A percentile compares a stretch with the other conserved stretches of the same genome.
phyloP scores from a whole-genome alignment of 2,888 invertebrate species.

The Gortyna flavago region DNA sequence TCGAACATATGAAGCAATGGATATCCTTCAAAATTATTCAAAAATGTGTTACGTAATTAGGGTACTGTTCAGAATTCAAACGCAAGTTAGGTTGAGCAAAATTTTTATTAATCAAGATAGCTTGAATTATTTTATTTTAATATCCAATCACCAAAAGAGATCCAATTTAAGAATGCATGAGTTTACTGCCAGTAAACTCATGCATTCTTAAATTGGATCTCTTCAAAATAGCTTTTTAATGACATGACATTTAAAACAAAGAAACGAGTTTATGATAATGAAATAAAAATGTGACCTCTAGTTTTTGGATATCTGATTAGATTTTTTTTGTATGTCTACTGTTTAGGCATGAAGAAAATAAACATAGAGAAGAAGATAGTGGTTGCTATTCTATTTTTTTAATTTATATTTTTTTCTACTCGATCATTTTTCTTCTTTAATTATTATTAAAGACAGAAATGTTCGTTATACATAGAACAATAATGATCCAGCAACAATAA shows the following conservation, averaged over 20 bases:
- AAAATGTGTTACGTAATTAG: not conserved
- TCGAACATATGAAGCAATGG: no score
- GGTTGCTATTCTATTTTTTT: not conserved
- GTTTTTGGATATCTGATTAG: not conserved
- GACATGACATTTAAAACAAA: conserved; percentile 26
- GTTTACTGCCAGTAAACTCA: not conserved
- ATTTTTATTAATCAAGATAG: not conserved
- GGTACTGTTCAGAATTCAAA: not conserved
- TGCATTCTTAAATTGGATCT: not conserved
- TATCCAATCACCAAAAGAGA: not conserved
- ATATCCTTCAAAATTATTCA: not conserved
- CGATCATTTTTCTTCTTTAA: not conserved
- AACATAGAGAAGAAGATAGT: not conserved
- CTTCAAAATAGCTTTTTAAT: no score
- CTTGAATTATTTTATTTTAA: not conserved
- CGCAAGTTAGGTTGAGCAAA: not conserved
- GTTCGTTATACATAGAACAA: not conserved
- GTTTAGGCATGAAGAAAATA: not conserved
- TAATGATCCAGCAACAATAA: not conserved
- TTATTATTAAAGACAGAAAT: no score
- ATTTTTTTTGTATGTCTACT: no score
- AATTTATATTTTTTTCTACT: not conserved
- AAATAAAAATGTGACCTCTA: conserved; percentile 18
- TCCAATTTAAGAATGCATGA: not conserved
- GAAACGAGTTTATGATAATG: conserved; percentile 21